Conservation (phyloP, 2,797 vertebrate species). For the Mionectes olivaceus region DNA sequence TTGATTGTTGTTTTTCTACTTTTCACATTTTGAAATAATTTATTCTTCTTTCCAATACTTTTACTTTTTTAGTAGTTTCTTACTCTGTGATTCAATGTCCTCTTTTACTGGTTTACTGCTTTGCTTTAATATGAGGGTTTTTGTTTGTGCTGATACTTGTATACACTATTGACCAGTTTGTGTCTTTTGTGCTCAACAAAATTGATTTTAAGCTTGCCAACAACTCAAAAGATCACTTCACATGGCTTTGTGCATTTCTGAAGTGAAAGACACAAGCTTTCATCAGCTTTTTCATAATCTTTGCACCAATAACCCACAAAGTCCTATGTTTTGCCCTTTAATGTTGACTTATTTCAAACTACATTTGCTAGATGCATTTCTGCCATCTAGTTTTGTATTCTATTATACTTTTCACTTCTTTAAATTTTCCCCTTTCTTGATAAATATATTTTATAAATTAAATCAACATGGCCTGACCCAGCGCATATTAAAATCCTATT, state of each 20-base stretch:
- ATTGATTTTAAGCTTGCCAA: not conserved
- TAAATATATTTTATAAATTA: conserved; percentile 52
- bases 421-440: conserved; percentile 13
- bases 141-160: not conserved
- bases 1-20: not conserved
- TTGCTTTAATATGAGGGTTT: not conserved
- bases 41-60: not conserved
- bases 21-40: not conserved
- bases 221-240: not conserved
- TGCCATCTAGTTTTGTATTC: not conserved
- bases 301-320: not conserved
- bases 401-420: conserved; percentile 13
- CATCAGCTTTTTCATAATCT: not conserved
- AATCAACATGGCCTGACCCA: conserved; percentile 40
- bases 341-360: not conserved
- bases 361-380: not conserved
- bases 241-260: not conserved
- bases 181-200: not conserved
- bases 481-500: conserved; percentile 30
- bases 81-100: not conserved
- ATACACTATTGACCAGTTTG: not conserved
- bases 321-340: not conserved
- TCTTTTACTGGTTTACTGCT: not conserved
- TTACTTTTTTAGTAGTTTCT: not conserved
- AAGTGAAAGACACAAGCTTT: not conserved